Evolutionary conservation across 2,797 vertebrate species (phyloP), one percentile per base, ranked within the genome.

Genomic region (Cirrhinus molitorella): DNA sequence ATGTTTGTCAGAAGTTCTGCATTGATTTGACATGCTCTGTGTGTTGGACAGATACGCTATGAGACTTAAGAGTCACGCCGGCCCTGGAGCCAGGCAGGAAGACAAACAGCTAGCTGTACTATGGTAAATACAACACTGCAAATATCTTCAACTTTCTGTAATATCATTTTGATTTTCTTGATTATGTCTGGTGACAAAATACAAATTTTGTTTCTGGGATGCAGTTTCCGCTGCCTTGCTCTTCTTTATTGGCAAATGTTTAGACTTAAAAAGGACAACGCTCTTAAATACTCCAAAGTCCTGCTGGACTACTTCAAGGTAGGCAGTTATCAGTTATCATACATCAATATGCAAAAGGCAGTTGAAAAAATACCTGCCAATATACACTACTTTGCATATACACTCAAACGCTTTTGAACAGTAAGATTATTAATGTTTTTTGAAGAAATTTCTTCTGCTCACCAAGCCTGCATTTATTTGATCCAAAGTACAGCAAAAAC

Each of bases 201-300:
- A 66, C 16, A 57, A 6, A 71, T 40, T 84, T 31, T 85, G 6
- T 80, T 63, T 89, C 67, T 88, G 49, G 3, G 86, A 72, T 85
- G 3, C 53, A 99, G 98, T 92, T 99, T 98, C 91, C 96, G 98
- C 87, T 99, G 97, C 91, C 95, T 99, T 89, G 97, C 98, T 78
- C 97, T 99, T 86, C 96, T 99, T 21, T 98, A 99, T 92, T 99
- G 98, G 98, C 96, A 98, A 93, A 99, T 99, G 98, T 99, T 99
- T 90, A 94, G 96, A 55, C 95, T 99, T 87, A 99, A 99, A 93
- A 98, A 98, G 92, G 98, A 99, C 89, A 96, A 99, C 0, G 98
- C 98, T 0, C 95, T 99, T 73, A 99, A 98, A 93, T 99, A 99
- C 92, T 99, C 98, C 0, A 99, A 97, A 96, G 97, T 97, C 0